Base-by-base conservation (phyloP, 2,797 vertebrate genomes). In the Periparus ater region DNA sequence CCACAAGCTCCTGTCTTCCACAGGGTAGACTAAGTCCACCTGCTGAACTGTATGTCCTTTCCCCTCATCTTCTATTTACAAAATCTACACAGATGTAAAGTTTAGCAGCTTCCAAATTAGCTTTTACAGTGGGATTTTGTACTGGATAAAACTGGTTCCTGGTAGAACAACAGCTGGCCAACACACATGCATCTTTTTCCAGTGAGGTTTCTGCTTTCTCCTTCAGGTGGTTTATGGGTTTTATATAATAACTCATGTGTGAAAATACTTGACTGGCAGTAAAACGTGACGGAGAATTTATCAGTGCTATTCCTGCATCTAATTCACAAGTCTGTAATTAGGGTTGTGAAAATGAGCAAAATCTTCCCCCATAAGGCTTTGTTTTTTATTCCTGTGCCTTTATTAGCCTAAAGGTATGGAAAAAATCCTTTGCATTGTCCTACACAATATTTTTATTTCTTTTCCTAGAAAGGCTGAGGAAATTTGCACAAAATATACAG, bases 251-350 rank as follows among this genome's bases (percentile, higher is more conserved):
- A 82, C 25, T 85, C 29, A 8, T 18, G 22, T 19, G 23, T 61
- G 62, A 91, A 89, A 95, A 78, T 54, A 72, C 54, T 73, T 84
- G 45, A 74, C 17, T 27, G 70, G 26, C 34, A 47, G 44, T 54
- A 78, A 87, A 92, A 82, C 0, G 0, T 40, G 74, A 78, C 0
- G 0, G n/a, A 48, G 32, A 40, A 61, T 63, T 91, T 83, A 61
- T 78, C 67, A 91, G 65, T 1, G 0, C 51, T 55, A 22, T 36
- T 74, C 40, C 57, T 88, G 23, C 45, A 53, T 34, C 63, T 60
- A 13, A 63, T 83, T 85, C 53, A n/a, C 45, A 34, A 7, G 32
- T 48, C 65, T 45, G 70, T 63, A 83, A 80, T 83, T 71, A 83
- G 13, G 48, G 32, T 36, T 71, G 30, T 65, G 72, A 85, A 86